Conservation (phyloP, 92 coral and sea anemone genomes). For the Phenganax marumi region DNA sequence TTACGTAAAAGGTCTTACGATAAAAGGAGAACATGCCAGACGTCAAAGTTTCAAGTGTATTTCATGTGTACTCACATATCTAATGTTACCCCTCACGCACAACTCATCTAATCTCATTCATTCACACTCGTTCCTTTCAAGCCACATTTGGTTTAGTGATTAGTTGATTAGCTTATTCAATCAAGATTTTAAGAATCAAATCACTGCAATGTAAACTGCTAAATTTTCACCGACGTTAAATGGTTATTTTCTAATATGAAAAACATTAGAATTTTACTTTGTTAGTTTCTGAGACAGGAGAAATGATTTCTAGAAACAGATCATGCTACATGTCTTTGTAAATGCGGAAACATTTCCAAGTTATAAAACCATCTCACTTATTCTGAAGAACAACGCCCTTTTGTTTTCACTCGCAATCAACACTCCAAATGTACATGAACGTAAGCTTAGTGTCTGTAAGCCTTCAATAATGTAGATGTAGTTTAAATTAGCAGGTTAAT, state of each 20-base stretch:
- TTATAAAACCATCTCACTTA: no score
- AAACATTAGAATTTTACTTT: no score
- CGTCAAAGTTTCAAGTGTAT: background rate
- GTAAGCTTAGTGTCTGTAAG: background rate
- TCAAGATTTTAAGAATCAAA: conserved; percentile 17
- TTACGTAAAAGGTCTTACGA: background rate
- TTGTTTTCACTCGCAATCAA: no score
- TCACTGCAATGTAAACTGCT: background rate
- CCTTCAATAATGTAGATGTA: background rate
- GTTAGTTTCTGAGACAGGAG: no score
- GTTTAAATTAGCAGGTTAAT: background rate
- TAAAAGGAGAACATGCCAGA: background rate
- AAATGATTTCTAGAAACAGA: no score
- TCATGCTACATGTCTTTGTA: no score
- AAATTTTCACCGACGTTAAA: no score
- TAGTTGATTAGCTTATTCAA: conserved; percentile 29
- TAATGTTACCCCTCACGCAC: background rate
- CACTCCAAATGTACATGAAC: background rate
- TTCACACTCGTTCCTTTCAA: conserved; percentile 37
- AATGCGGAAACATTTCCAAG: no score
- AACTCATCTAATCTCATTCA: conserved; percentile 1
- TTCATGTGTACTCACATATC: conserved; percentile 7
- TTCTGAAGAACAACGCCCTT: no score
- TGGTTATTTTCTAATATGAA: no score
- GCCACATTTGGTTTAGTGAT: conserved; percentile 44